Evolutionary conservation across 2,797 vertebrate genomes (phyloP).

Genomic region (Odontamblyopus rebecca): DNA sequence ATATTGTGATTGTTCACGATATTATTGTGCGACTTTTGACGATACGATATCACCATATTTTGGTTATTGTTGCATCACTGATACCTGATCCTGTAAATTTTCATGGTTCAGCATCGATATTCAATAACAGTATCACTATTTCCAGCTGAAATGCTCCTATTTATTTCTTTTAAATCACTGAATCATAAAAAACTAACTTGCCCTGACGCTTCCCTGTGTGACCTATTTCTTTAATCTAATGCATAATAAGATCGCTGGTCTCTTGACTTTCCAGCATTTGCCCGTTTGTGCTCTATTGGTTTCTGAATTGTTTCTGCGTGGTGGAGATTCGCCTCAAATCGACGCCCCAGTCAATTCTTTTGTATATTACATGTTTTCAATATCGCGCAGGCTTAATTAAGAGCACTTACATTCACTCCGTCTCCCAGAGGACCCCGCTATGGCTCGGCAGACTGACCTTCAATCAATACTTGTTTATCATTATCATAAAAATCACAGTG

Average conservation of each 20-base stretch:
- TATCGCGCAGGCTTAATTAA: neutral
- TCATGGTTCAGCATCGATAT: neutral
- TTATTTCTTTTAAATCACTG: neutral
- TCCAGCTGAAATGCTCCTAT: neutral
- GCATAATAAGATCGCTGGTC: neutral
- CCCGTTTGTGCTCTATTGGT: neutral
- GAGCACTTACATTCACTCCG: slow-evolving; percentile 34
- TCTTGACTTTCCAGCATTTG: neutral
- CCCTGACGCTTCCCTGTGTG: neutral
- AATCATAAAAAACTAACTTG: neutral
- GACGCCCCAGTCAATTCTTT: neutral
- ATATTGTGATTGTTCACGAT: no score
- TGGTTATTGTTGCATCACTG: no score
- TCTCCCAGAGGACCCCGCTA: slow-evolving; percentile 17
- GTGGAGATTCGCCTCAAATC: neutral
- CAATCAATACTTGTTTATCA: slow-evolving; percentile 2
- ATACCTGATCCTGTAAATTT: neutral
- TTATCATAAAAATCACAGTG: neutral
- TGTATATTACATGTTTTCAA: neutral
- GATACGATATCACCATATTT: no score
- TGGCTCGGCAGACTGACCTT: neutral
- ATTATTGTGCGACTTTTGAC: neutral
- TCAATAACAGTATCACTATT: no score
- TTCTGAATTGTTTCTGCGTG: neutral
- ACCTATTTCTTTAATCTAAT: neutral